A percentile compares a stretch with the other conserved stretches of the same genome.
Conservation (phyloP, 2,888 invertebrate species). For the Ichneumoninae sp. region DNA sequence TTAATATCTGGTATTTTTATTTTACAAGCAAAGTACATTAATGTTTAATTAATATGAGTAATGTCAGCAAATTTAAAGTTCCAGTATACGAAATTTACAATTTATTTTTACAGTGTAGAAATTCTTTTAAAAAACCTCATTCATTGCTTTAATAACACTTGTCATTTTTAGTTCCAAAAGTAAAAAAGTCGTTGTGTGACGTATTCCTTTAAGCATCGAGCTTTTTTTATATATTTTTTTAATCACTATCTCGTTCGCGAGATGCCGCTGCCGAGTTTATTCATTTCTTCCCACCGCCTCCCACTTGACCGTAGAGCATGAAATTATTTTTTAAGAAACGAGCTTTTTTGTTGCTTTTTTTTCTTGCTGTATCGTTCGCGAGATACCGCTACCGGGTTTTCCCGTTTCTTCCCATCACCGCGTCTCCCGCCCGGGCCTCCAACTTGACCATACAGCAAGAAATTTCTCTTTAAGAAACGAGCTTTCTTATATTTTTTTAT, state of each 20-base stretch:
- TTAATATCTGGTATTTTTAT: too few species aligned
- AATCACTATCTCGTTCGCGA: not conserved
- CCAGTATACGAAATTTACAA: too few species aligned
- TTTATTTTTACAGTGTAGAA: too few species aligned
- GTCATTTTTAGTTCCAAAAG: too few species aligned
- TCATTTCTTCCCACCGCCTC: not conserved
- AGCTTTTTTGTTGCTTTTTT: not conserved
- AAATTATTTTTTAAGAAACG: not conserved
- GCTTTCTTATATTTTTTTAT: too few species aligned
- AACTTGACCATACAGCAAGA: too few species aligned
- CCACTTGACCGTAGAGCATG: not conserved
- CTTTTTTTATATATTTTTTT: not conserved
- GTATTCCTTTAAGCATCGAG: not conserved
- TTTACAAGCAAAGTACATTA: too few species aligned
- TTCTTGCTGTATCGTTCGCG: not conserved
- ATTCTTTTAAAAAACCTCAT: too few species aligned
- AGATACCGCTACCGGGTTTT: constrained; percentile 2
- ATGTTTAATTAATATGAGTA: too few species aligned
- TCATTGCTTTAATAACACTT: too few species aligned
- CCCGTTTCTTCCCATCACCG: constrained; percentile 6
- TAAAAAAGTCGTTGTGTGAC: too few species aligned
- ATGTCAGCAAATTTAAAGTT: too few species aligned
- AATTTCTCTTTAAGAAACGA: not conserved
- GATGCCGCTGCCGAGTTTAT: not conserved
- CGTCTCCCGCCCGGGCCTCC: not conserved